Evolutionary conservation across 2,888 invertebrate genomes (phyloP).

Genomic region (Drymonia ruficornis): DNA sequence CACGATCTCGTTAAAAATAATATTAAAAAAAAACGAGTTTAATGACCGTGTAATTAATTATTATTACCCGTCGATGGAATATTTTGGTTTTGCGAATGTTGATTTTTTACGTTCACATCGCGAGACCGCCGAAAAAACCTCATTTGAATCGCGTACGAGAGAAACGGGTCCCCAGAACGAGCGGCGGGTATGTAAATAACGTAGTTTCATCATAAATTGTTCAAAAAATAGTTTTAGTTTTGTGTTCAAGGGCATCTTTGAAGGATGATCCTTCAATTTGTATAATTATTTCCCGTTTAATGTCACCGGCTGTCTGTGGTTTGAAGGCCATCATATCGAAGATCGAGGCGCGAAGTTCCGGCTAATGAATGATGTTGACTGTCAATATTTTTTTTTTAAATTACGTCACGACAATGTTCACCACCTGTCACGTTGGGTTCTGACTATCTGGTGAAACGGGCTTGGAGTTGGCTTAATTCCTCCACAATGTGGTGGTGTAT

Average conservation of each 20-base stretch:
- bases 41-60: slow-evolving; percentile 45
- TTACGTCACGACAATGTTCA: too few species aligned
- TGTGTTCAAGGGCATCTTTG: slow-evolving; percentile 5
- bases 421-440: too few species aligned
- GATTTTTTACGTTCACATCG: slow-evolving; percentile 9
- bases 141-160: slow-evolving; percentile 10
- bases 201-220: slow-evolving; percentile 5
- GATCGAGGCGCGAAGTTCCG: neutral
- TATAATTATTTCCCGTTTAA: slow-evolving; percentile 4
- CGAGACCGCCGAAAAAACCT: slow-evolving; percentile 17
- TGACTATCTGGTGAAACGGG: too few species aligned
- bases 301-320: neutral
- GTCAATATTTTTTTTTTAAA: neutral
- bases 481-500: too few species aligned
- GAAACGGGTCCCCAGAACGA: slow-evolving; percentile 11
- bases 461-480: too few species aligned
- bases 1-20: slow-evolving; percentile 7
- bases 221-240: neutral
- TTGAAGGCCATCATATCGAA: neutral
- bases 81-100: slow-evolving; percentile 25
- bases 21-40: slow-evolving; percentile 29
- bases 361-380: neutral
- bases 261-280: neutral
- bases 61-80: slow-evolving; percentile 30
- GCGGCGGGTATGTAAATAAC: slow-evolving; percentile 6